Evolutionary conservation across 2,113 vertebrate genomes (phyloP), one percentile per base, ranked within the genome.

Genomic region (Ictidomys tridecemlineatus): DNA sequence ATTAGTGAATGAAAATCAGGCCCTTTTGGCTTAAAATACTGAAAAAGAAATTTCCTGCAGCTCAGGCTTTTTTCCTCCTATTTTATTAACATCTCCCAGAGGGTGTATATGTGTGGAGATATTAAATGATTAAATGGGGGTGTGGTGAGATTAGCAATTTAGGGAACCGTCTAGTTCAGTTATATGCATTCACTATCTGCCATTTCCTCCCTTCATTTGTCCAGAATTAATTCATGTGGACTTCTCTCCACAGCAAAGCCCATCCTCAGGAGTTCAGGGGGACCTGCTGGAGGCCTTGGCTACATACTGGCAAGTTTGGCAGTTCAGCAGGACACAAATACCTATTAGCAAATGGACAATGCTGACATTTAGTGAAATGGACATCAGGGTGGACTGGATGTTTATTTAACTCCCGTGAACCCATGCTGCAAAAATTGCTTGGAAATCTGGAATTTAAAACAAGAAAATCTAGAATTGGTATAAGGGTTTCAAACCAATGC

Each of bases 301-400:
- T 80, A 32, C 13, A 28, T 30, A 5, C 1, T 7, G 1, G 51
- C 74, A 79, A 79, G 28, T 34, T 61, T 16, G 28, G 24, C 13
- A 22, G 13, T 53, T 65, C 4, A 26, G 45, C 34, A 8, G 61
- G 32, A 85, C 42, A 73, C 4, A 7, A 51, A 48, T 4, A 8
- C 32, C 16, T 80, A 2, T 39, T 8, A 32, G 9, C 51, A 39
- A 8, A 56, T 17, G 4, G 48, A 30, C 39, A 39, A 30, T 48
- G 34, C 67, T 58, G 30, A 12, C 18, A 2, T 13, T 2, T 16
- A 93, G 56, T 42, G 18, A 34, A 48, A 1, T 67, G 20, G 51
- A 24, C 9, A 0, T 6, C 14, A 13, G 6, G 4, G 0, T 56
- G 70, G 37, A 89, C 67, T 37, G 14, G 4, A 14, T 32, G 11